Conservation (phyloP, 35 echinoderm and acorn worm genomes). For the Apostichopus japonicus region DNA sequence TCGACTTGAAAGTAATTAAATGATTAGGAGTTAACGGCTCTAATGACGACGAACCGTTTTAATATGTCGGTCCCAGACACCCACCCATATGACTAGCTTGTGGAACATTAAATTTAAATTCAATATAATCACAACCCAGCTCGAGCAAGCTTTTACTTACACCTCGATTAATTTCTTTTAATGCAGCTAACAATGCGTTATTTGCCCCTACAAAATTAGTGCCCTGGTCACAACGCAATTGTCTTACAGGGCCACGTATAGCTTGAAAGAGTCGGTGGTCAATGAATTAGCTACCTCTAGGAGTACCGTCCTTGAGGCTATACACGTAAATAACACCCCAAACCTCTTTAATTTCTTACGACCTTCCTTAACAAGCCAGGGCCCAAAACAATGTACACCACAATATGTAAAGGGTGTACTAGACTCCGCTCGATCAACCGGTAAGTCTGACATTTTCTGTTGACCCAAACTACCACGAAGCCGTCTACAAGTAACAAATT, state of each 20-base stretch:
- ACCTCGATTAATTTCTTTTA: too few relatives aligned
- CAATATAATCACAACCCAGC: too few relatives aligned
- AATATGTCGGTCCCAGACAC: conserved; percentile 23
- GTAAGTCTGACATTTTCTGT: conserved; percentile 63
- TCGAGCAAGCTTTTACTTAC: too few relatives aligned
- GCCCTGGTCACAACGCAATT: too few relatives aligned
- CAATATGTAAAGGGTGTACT: conserved; percentile 16
- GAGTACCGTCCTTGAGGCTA: conserved; percentile 45
- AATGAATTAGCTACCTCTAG: too few relatives aligned
- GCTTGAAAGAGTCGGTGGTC: too few relatives aligned
- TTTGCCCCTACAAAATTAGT: conserved; percentile 54
- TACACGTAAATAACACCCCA: conserved; percentile 54
- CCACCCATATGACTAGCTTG: neutral
- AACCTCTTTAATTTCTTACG: conserved; percentile 3
- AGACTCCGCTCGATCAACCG: conserved; percentile 23
- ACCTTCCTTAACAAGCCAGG: conserved; percentile 17
- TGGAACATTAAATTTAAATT: too few relatives aligned
- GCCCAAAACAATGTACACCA: conserved; percentile 44
- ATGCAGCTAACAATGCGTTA: neutral
- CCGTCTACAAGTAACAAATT: neutral
- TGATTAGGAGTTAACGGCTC: conserved; percentile 49
- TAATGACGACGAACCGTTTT: neutral
- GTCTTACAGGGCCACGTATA: too few relatives aligned
- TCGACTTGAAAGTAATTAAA: conserved; percentile 28
- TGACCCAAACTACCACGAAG: neutral